A percentile compares a stretch with the other conserved stretches of the same genome.
These are phyloP conservation scores for Ameiurus melas DNA, from an alignment of 2,113 vertebrate genomes.

Conservation along the genomic window DNA sequence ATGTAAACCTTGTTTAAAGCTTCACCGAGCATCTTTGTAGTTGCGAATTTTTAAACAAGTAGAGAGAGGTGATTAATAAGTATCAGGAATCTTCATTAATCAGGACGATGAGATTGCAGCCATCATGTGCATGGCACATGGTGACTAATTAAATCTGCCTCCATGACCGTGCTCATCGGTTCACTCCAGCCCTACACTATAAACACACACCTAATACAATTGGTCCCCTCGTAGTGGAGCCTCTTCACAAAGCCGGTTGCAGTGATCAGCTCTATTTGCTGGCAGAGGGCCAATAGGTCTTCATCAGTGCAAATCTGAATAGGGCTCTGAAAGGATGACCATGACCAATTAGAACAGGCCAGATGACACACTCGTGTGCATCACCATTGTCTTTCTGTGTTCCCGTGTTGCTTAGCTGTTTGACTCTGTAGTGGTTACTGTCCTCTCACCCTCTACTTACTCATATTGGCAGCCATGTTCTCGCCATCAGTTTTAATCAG, in stretches of 20 bases:
- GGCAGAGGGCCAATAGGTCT: conserved; percentile 27
- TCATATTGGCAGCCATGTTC: conserved; percentile 22
- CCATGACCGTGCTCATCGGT: conserved; percentile 13
- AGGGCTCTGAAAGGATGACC: conserved; percentile 37
- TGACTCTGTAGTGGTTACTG: background rate
- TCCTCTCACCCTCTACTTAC: background rate
- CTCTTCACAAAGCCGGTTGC: conserved; percentile 45
- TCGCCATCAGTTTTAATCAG: conserved; percentile 37
- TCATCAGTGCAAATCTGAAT: conserved; percentile 31
- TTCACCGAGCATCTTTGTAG: background rate
- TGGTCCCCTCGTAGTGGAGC: conserved; percentile 12
- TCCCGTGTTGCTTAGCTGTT: background rate
- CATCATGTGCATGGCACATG: background rate
- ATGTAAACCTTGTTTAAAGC: conserved; percentile 3
- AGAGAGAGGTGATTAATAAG: background rate
- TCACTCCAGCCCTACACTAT: background rate
- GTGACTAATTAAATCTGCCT: background rate
- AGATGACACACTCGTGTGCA: conserved; percentile 7
- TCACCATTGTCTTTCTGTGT: background rate
- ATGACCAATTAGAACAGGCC: conserved; percentile 37
- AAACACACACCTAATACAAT: background rate
- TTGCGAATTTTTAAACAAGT: background rate
- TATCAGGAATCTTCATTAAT: conserved; percentile 14
- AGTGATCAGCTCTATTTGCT: conserved; percentile 47
- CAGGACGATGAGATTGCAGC: background rate